These are phyloP conservation scores for Hydropsyche tenuis DNA, from an alignment of 1,140 invertebrate genomes.

Conservation along the genomic window DNA sequence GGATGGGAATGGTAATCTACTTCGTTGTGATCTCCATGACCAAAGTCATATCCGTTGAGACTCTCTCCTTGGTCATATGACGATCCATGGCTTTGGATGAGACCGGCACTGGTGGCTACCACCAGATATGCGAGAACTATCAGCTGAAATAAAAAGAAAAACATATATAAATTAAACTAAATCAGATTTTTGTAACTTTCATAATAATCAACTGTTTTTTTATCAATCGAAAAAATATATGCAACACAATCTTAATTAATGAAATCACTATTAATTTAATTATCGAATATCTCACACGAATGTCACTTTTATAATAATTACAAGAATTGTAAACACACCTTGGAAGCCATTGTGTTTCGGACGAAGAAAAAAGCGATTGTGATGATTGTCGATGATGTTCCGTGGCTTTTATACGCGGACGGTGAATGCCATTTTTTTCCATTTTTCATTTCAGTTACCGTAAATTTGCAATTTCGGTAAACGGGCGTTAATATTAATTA, in stretches of 20 bases:
- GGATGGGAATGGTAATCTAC: slow-evolving; percentile 48
- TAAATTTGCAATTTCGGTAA: slow-evolving; percentile 44
- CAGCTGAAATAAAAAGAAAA: slow-evolving; percentile 32
- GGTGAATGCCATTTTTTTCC: slow-evolving; percentile 33
- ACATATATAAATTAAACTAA: slow-evolving; percentile 5
- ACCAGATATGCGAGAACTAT: slow-evolving; percentile 36
- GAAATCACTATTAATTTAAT: neutral
- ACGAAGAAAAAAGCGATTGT: slow-evolving; percentile 38
- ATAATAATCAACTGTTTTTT: no score
- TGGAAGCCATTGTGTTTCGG: slow-evolving; percentile 45
- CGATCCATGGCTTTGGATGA: slow-evolving; percentile 23
- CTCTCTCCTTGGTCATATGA: slow-evolving; percentile 21
- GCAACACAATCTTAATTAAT: neutral
- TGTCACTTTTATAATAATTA: no score
- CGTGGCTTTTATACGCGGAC: slow-evolving; percentile 39
- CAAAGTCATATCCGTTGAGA: slow-evolving; percentile 37
- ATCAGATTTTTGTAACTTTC: neutral
- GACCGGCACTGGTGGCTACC: neutral
- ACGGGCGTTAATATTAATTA: slow-evolving; percentile 32
- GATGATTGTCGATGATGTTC: slow-evolving; percentile 33
- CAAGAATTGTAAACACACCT: slow-evolving; percentile 27
- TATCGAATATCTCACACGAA: no score
- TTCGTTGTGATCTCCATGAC: slow-evolving; percentile 43
- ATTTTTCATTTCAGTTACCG: slow-evolving; percentile 35
- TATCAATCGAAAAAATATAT: no score